Evolutionary conservation across 1,140 invertebrate species (phyloP).

Genomic region (Glossosoma conforme): DNA sequence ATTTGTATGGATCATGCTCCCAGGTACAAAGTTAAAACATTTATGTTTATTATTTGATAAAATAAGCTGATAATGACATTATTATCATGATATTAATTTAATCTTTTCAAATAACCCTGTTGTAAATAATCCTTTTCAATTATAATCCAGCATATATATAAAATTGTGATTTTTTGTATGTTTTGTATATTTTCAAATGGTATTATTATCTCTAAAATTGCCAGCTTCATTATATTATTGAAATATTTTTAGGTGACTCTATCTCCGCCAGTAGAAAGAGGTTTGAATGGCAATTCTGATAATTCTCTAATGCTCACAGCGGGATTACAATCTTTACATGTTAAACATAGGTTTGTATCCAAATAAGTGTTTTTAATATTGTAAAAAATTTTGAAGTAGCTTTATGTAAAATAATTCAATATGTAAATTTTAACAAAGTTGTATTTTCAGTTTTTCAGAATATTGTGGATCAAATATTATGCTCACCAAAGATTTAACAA

Average conservation of each 20-base stretch:
- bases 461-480: slow-evolving; percentile 71
- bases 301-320: slow-evolving; percentile 26
- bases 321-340: slow-evolving; percentile 20
- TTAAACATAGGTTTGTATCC: slow-evolving; percentile 16
- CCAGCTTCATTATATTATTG: too few relatives aligned
- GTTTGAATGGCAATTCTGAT: slow-evolving; percentile 27
- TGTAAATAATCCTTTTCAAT: too few relatives aligned
- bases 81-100: too few relatives aligned
- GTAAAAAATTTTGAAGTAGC: too few relatives aligned
- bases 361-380: background rate
- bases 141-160: too few relatives aligned
- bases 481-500: slow-evolving; percentile 60
- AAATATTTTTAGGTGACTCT: slow-evolving; percentile 15
- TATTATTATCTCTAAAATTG: too few relatives aligned
- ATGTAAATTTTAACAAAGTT: background rate
- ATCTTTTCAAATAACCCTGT: too few relatives aligned
- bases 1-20: slow-evolving; percentile 91
- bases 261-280: slow-evolving; percentile 18
- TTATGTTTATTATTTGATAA: too few relatives aligned
- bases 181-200: too few relatives aligned
- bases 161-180: too few relatives aligned
- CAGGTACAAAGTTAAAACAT: slow-evolving; percentile 57
- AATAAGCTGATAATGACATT: too few relatives aligned
- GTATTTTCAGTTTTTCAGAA: slow-evolving; percentile 50
- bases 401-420: too few relatives aligned